Percentiles rank a stretch among this genome's conserved stretches.
Evolutionary conservation across 2,113 vertebrate genomes (phyloP).

Genomic region (Ciconia stormi): DNA sequence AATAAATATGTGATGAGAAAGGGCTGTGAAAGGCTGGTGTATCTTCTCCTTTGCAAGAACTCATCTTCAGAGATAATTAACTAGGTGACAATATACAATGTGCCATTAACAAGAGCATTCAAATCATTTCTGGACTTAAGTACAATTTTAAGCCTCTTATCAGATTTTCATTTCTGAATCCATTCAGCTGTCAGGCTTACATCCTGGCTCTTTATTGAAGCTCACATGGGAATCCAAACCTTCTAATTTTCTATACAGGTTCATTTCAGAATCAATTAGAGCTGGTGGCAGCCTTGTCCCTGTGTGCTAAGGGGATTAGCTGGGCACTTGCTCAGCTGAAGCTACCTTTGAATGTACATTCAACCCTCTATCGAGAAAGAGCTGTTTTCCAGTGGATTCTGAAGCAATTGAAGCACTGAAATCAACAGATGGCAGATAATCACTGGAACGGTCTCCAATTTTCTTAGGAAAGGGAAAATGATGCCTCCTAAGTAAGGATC

Average conservation of each 20-base stretch:
- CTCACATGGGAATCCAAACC: constrained; percentile 83
- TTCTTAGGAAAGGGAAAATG: constrained; percentile 61
- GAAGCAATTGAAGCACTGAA: constrained; percentile 70
- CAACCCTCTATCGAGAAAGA: constrained; percentile 72
- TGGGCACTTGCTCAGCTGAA: constrained; percentile 81
- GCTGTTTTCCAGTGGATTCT: constrained; percentile 75
- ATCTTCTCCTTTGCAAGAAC: constrained; percentile 72
- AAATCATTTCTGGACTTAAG: constrained; percentile 81
- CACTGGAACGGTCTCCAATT: constrained; percentile 59
- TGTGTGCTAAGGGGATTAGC: constrained; percentile 86
- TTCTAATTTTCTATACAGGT: constrained; percentile 85
- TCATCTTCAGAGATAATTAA: constrained; percentile 83
- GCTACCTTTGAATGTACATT: constrained; percentile 76
- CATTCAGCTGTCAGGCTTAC: constrained; percentile 82
- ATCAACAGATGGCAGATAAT: constrained; percentile 88
- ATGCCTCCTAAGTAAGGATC: background rate
- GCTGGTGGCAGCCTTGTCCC: constrained; percentile 81
- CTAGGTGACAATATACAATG: constrained; percentile 79
- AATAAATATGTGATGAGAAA: constrained; percentile 88
- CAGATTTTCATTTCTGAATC: constrained; percentile 81
- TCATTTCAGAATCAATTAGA: constrained; percentile 95
- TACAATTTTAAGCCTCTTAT: constrained; percentile 85
- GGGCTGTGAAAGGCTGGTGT: constrained; percentile 61
- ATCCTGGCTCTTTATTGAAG: constrained; percentile 79
- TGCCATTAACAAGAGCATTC: constrained; percentile 80